Conservation (phyloP, 2,888 invertebrate species). For the Tipula unca region DNA sequence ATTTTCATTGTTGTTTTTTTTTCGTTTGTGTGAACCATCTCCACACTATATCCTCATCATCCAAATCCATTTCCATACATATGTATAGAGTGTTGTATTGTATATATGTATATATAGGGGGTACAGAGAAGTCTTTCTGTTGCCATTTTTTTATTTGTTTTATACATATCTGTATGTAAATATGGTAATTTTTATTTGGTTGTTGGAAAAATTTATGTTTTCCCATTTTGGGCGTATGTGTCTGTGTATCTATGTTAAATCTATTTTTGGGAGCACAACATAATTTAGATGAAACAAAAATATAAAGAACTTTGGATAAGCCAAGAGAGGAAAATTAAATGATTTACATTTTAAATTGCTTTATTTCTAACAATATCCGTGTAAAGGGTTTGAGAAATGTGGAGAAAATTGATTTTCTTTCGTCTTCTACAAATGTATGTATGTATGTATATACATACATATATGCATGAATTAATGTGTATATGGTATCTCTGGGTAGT, state of each 20-base stretch:
- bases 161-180: background rate
- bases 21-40: background rate
- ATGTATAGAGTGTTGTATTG: background rate
- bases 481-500: background rate
- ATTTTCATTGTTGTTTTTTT: background rate
- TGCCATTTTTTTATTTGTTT: too few relatives aligned
- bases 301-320: background rate
- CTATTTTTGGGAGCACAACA: background rate
- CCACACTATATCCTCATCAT: background rate
- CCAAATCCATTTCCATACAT: background rate
- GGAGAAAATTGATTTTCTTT: background rate
- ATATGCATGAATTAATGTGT: too few relatives aligned
- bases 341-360: conserved; percentile 14
- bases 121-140: background rate
- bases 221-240: background rate
- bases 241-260: background rate
- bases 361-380: background rate
- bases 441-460: background rate
- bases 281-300: background rate
- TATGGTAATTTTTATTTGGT: background rate
- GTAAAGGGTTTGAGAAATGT: background rate
- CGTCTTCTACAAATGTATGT: background rate
- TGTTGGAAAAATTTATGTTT: background rate
- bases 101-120: too few relatives aligned
- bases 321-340: background rate